Evolutionary conservation across 2,113 vertebrate genomes (phyloP), one percentile per base, ranked within the genome.

Genomic region (Scopus umbretta): DNA sequence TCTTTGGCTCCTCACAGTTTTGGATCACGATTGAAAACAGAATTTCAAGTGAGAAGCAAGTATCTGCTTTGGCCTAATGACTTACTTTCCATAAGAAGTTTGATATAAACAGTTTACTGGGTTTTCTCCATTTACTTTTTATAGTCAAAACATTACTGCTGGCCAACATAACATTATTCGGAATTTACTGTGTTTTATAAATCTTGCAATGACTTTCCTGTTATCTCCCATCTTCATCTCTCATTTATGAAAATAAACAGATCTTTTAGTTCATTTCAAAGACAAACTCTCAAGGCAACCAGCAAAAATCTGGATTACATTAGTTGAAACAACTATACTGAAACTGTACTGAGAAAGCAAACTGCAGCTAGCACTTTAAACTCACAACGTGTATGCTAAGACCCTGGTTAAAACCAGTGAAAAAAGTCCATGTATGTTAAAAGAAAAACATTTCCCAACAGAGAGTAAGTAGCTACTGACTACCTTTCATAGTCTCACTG

Each of bases 211-310:
- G 30, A 68, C 66, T 65, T 85, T 32, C 15, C 29, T 23, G 7
- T 65, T 82, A 85, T 75, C 66, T 63, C 56, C 40, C 70, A 89
- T 67, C 59, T 67, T 89, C 70, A 87, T 72, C 42, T 86, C 83
- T 85, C 75, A 38, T 68, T 88, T 86, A 82, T 32, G 63, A 94
- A 95, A 75, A 90, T 49, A 88, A 94, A 83, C 30, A 94, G 40
- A 93, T 73, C 49, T 82, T 75, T 61, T 14, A 50, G 23, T 52
- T 89, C 26, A 79, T 94, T 87, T 92, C 70, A 90, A 79, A 93
- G 34, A 59, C 52, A 86, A 91, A 78, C 14, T 82, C 62, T 32
- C 53, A 65, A 72, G 40, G 58, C 71, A 93, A 68, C 25, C 36
- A 85, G 49, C 23, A 84, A 75, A 89, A 87, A 68, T 61, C 66